Percentiles rank a stretch among this genome's conserved stretches.
Conservation (phyloP, 2,113 vertebrate genomes). For the Eptesicus fuscus region DNA sequence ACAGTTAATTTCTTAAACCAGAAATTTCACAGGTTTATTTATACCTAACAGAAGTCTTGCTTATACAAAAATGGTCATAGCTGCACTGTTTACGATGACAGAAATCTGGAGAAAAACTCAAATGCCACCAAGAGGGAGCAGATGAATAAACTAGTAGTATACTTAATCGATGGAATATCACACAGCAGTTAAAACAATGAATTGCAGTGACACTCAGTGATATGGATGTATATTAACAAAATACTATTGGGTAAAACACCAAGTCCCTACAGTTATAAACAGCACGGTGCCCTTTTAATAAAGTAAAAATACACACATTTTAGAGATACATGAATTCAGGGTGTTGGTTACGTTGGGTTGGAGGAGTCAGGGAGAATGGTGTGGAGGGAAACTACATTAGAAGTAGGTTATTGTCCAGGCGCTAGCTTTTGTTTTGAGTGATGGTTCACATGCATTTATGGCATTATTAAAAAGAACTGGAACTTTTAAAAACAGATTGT, state of each 20-base stretch:
- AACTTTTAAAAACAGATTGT: neutral
- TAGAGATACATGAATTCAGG: neutral
- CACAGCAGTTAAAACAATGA: neutral
- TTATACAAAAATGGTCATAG: neutral
- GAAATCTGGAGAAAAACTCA: neutral
- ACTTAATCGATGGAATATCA: neutral
- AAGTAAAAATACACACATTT: neutral
- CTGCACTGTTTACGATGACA: neutral
- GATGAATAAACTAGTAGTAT: neutral
- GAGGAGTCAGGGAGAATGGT: neutral
- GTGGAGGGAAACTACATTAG: neutral
- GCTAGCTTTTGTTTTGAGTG: neutral
- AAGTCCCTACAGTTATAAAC: neutral
- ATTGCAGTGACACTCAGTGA: neutral
- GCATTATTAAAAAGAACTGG: neutral
- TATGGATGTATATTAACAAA: neutral
- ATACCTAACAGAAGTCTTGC: neutral
- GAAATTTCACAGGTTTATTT: neutral
- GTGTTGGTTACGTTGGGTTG: neutral
- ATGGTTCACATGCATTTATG: neutral
- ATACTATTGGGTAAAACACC: neutral
- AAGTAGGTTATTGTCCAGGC: neutral
- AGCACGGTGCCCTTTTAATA: neutral
- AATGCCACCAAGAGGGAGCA: neutral
- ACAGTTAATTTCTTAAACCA: neutral